Base-by-base conservation (phyloP, 2,113 vertebrate genomes). In the Prochilodus magdalenae region DNA sequence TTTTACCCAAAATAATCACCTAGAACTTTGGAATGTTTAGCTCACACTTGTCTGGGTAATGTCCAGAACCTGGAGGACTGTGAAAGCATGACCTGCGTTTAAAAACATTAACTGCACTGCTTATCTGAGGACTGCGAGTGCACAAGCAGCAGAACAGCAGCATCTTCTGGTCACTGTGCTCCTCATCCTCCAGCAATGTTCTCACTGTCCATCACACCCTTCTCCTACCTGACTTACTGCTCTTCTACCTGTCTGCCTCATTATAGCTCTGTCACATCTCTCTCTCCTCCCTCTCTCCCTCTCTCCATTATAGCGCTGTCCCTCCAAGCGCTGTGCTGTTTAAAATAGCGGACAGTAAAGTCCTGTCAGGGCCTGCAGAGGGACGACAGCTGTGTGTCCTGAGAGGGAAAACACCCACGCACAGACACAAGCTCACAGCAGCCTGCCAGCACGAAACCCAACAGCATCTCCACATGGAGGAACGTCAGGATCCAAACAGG, bases 361-460 rank as follows among this genome's bases (percentile, higher is more conserved):
- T 49, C 75, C 60, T 78, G 78, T 77, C 67, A 83, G 57, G 63
- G 44, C 57, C 67, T 24, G 4, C 57, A 49, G 44, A 66, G 57
- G 24, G 66, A 20, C 80, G 83, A 87, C 81, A 81, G 79, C 84
- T 84, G 60, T 86, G 81, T 70, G 49, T 88, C 86, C 69, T 49
- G 63, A 73, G 27, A 70, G 30, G 12, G 44, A 1, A 49, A 72
- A 86, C 44, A 73, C 73, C 55, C 55, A 59, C 55, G 49, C 1
- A 22, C 62, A 22, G 13, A 22, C 53, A 55, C 53, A 33, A 78
- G 57, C 40, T 76, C 20, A 51, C 44, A 18, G 40, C 76, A 84
- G 53, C 53, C 53, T 55, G 18, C 53, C 44, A 79, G 13, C 5
- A 0, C 65, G 10, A 33, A 33, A 36, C 65, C 27, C 5, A 5